These are phyloP conservation scores for Pseudomyrmex flavicornis DNA, from an alignment of 1,140 invertebrate genomes.

Conservation along the genomic window DNA sequence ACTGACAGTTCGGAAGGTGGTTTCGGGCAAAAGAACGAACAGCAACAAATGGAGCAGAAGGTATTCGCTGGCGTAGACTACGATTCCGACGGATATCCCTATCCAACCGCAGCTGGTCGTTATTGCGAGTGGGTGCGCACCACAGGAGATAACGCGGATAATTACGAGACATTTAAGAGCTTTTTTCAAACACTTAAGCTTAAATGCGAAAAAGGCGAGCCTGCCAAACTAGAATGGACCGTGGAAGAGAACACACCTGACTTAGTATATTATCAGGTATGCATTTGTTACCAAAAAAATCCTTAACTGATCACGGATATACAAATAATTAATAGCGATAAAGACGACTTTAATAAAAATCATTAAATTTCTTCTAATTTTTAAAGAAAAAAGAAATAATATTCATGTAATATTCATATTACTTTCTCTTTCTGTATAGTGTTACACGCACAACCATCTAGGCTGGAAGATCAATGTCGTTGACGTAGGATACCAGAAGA, in stretches of 20 bases:
- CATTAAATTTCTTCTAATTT: slow-evolving; percentile 4
- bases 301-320: not conserved
- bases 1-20: slow-evolving; percentile 94
- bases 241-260: slow-evolving; percentile 92
- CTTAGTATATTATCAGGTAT: slow-evolving; percentile 95
- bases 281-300: not conserved
- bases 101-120: slow-evolving; percentile 91
- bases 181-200: slow-evolving; percentile 91
- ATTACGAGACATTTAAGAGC: slow-evolving; percentile 90
- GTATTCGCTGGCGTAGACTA: slow-evolving; percentile 93
- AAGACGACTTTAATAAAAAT: not conserved
- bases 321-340: not conserved
- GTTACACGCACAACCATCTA: slow-evolving; percentile 95
- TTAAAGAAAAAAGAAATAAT: not conserved
- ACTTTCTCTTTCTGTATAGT: slow-evolving; percentile 86
- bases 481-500: slow-evolving; percentile 86
- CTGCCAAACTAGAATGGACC: slow-evolving; percentile 92
- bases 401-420: not conserved
- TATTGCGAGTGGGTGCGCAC: slow-evolving; percentile 93
- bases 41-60: slow-evolving; percentile 88
- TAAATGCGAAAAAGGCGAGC: slow-evolving; percentile 90
- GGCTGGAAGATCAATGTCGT: slow-evolving; percentile 97
- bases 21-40: slow-evolving; percentile 90
- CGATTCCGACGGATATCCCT: slow-evolving; percentile 90
- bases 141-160: slow-evolving; percentile 88